phyloP scores from a whole-genome alignment of 2,888 invertebrate genomes.

The Merodon equestris region DNA sequence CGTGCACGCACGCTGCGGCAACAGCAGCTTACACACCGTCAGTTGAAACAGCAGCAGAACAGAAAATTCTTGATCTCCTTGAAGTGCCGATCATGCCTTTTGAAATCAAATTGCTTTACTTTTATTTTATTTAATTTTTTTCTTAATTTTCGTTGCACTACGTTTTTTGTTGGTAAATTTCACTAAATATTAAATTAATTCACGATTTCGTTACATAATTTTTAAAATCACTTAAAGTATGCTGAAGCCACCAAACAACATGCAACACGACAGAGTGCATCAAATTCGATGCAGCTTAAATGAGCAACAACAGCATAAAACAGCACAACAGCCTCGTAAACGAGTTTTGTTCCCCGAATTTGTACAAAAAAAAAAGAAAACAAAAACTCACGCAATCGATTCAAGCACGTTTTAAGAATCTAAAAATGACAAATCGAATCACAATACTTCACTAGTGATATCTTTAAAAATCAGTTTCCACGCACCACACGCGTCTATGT shows the following conservation, averaged over 20 bases:
- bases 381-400: constrained; percentile 10
- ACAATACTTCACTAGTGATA: constrained; percentile 13
- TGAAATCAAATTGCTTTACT: constrained; percentile 51
- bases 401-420: constrained; percentile 2
- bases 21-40: constrained; percentile 59
- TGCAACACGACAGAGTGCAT: constrained; percentile 19
- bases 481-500: too few relatives aligned
- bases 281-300: constrained; percentile 33
- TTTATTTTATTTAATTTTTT: constrained; percentile 30
- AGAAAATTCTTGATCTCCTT: constrained; percentile 69
- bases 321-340: constrained; percentile 50
- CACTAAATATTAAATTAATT: too few relatives aligned
- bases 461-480: too few relatives aligned
- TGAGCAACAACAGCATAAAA: constrained; percentile 4
- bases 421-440: constrained; percentile 19
- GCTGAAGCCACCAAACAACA: constrained; percentile 4
- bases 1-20: constrained; percentile 61
- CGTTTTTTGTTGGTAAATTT: too few relatives aligned
- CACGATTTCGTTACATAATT: constrained; percentile 24
- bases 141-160: constrained; percentile 26
- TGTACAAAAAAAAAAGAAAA: constrained; percentile 3
- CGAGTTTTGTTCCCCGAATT: constrained; percentile 40
- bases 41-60: constrained; percentile 53
- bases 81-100: constrained; percentile 69
- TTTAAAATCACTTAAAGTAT: constrained; percentile 22